Evolutionary conservation across 2,888 invertebrate genomes (phyloP), one percentile per base, ranked within the genome.

Genomic region (Eupithecia dodoneata): DNA sequence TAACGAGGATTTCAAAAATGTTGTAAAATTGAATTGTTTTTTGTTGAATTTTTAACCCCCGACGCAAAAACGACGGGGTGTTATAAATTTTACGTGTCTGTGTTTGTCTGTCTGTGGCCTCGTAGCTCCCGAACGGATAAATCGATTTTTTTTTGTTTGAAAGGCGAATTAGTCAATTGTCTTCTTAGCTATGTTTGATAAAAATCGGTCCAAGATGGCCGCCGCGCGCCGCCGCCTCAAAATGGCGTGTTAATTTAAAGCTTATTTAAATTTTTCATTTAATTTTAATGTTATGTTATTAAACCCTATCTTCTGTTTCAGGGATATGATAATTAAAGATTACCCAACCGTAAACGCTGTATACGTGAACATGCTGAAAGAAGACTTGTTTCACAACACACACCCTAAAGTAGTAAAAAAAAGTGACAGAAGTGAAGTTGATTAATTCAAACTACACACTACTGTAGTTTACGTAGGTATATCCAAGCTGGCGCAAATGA

Each of bases 301-400:
- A 10, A n/a, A 3, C 30, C 30, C 49, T 66, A 1, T 72, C 9
- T 59, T 71, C 77, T 85, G 75, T 93, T 91, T 52, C 91, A 95
- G 95, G 78, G 87, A 89, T 79, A 84, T 94, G 77, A 89, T 89
- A 78, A 82, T 93, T 55, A 82, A 78, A 67, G 88, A 90, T 73
- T 94, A 90, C 80, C 91, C 92, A 18, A 92, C 86, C 15, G 82
- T 93, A 49, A 85, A 85, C 13, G 90, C 86, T 81, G 81, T 95
- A 3, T 93, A 91, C 83, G 85, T 90, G 59, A 86, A 83, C 44
- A 85, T 95, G 76, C 81, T 92, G 70, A 87, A 90, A 67, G 90
- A 94, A 82, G 83, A 91, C 74, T 73, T 90, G 30, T 92, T 95
- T 80, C 82, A 85, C 74, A 85, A 88, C 77, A 94, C 93, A 13